Percentiles rank a stretch among this genome's conserved stretches.
Conservation (phyloP, 2,113 vertebrate species). For the Ondatra zibethicus region DNA sequence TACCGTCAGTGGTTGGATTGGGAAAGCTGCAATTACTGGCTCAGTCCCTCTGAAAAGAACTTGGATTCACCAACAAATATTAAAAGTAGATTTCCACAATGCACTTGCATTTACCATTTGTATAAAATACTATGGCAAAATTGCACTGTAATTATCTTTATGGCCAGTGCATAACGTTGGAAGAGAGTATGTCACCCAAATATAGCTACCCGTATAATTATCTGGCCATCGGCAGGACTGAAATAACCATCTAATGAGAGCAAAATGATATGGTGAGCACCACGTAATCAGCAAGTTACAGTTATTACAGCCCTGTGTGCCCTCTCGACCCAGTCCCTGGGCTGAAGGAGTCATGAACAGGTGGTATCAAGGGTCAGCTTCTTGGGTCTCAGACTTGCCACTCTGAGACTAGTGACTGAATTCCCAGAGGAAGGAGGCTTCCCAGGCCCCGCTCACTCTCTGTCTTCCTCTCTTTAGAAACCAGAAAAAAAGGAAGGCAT, state of each 20-base stretch:
- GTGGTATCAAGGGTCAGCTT: not conserved
- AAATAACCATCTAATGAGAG: constrained; percentile 80
- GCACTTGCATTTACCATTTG: constrained; percentile 73
- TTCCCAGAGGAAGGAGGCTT: not conserved
- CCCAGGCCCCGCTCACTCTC: not conserved
- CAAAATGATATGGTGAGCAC: constrained; percentile 74
- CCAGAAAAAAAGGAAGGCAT: not conserved
- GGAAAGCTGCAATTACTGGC: constrained; percentile 56
- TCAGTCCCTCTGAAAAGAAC: constrained; percentile 65
- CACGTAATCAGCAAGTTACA: constrained; percentile 77
- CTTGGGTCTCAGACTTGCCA: not conserved
- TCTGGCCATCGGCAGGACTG: constrained; percentile 68
- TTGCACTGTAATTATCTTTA: constrained; percentile 79
- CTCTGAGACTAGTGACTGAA: not conserved
- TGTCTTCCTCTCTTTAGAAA: not conserved
- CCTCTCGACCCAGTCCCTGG: constrained; percentile 62
- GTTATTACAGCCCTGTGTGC: constrained; percentile 71
- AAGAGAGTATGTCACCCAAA: constrained; percentile 69
- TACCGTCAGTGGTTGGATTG: not conserved
- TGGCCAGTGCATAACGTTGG: constrained; percentile 21
- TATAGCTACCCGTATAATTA: constrained; percentile 71
- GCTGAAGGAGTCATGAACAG: not conserved
- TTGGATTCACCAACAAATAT: constrained; percentile 62
- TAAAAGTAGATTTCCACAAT: constrained; percentile 78
- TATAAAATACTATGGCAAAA: constrained; percentile 80